Conservation (phyloP, 2,797 vertebrate genomes). For the Chelon auratus region DNA sequence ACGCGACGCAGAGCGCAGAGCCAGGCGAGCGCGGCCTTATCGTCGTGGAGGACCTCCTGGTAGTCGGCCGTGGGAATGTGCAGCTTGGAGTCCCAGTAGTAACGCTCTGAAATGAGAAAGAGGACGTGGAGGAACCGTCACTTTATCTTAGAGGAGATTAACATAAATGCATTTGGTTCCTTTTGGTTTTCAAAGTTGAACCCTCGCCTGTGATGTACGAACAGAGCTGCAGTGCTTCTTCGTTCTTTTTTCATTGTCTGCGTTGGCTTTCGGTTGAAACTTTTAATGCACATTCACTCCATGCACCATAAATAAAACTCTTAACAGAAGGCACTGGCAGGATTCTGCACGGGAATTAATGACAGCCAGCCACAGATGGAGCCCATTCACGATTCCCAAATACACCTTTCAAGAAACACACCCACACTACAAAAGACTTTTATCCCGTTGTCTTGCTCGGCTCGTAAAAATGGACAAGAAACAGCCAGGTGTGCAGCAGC, state of each 20-base stretch:
- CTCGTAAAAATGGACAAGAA: slow-evolving; percentile 23
- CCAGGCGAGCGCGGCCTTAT: slow-evolving; percentile 89
- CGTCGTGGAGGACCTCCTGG: slow-evolving; percentile 86
- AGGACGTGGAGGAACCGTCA: slow-evolving; percentile 7
- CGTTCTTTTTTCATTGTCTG: background rate
- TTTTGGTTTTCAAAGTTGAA: background rate
- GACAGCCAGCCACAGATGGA: background rate
- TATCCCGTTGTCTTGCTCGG: background rate
- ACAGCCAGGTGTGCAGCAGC: slow-evolving; percentile 32
- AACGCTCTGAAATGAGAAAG: slow-evolving; percentile 81
- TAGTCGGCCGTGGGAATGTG: slow-evolving; percentile 88
- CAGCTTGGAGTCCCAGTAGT: slow-evolving; percentile 90
- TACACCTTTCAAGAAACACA: too few species aligned
- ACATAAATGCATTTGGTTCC: background rate
- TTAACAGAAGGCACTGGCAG: background rate
- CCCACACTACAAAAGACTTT: too few species aligned
- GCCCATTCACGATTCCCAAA: background rate
- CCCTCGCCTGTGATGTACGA: too few species aligned
- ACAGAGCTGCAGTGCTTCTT: background rate
- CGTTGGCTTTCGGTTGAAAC: background rate
- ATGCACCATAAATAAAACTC: background rate
- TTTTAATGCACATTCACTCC: background rate
- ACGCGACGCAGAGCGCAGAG: slow-evolving; percentile 87
- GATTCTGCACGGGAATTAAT: too few species aligned
- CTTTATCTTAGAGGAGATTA: background rate